Evolutionary conservation across 2,888 invertebrate genomes (phyloP), one percentile per base, ranked within the genome.

Genomic region (Eupithecia dodoneata): DNA sequence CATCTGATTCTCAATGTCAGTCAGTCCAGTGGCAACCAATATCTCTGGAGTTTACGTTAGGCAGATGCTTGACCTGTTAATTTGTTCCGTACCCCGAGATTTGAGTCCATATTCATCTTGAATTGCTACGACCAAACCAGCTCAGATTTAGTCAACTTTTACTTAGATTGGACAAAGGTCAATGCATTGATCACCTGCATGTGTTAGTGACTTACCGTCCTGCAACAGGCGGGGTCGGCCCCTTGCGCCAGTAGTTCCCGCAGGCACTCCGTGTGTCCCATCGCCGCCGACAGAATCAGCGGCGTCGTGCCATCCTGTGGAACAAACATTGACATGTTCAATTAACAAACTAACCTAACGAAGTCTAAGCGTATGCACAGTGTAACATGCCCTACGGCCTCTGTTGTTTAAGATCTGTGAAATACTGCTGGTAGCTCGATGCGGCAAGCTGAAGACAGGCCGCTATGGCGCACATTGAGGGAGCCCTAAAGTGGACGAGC

Each of bases 251-350:
- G 93, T 79, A 99, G 95, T 91, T 99, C 98, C 75, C 96, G 93
- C 47, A 98, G 98, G 93, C 98, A 98, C 72, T 98, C 97, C 83
- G 97, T 96, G 93, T 99, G 98, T 2, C 98, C 98, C 92, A 98
- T 98, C 74, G 99, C 98, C 3, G 98, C 97, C 2, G 99, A 97
- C 87, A 99, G 95, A 89, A 99, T 98, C 83, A 99, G 96, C 5
- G 99, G 99, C 6, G 99, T 99, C 49, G 99, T 99, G 69, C 98
- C 98, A 91, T 99, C 99, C 99, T 99, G 94, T 30, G 1, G 9
- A 18, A 59, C 59, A 59, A 59, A 59, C 2, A n/a, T 55, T 55
- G 2, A 66, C 42, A 66, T 10, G 30, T 4, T 41, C 4, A 63
- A 30, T 12, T 30, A 10, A 65, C 7, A 65, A 65, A 13, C 0